phyloP scores from a whole-genome alignment of 2,888 invertebrate genomes.

The Patella pellucida region DNA sequence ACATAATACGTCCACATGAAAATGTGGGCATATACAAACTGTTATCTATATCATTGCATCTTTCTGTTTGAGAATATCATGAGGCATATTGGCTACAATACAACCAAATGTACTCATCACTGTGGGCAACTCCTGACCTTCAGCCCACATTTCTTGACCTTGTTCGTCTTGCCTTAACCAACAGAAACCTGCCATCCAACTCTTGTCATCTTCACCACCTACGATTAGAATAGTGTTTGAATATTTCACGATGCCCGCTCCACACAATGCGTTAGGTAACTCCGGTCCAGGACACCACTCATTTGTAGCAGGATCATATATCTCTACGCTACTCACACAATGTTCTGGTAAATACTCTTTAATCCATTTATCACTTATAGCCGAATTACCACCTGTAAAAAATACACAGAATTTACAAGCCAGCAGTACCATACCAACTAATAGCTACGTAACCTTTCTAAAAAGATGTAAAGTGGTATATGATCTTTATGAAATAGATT shows the following conservation, averaged over 20 bases:
- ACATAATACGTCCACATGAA: too few species aligned
- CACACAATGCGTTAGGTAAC: slow-evolving; percentile 68
- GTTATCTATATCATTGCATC: not conserved
- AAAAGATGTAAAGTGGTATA: too few species aligned
- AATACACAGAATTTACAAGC: too few species aligned
- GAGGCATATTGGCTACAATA: slow-evolving; percentile 65
- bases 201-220: slow-evolving; percentile 69
- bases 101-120: slow-evolving; percentile 70
- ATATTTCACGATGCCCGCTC: slow-evolving; percentile 66
- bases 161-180: slow-evolving; percentile 55
- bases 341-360: slow-evolving; percentile 67
- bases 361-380: slow-evolving; percentile 67
- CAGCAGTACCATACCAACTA: too few species aligned
- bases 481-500: too few species aligned
- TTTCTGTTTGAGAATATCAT: slow-evolving; percentile 46
- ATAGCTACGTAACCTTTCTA: too few species aligned
- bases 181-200: slow-evolving; percentile 69
- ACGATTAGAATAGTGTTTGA: slow-evolving; percentile 65
- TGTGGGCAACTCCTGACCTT: slow-evolving; percentile 66
- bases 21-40: too few species aligned
- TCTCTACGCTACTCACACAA: slow-evolving; percentile 66
- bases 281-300: slow-evolving; percentile 65
- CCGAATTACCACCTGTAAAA: slow-evolving; percentile 63
- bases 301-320: slow-evolving; percentile 60
- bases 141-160: slow-evolving; percentile 58